phyloP scores from a whole-genome alignment of 2,888 invertebrate genomes.

The Laspeyria flexula region DNA sequence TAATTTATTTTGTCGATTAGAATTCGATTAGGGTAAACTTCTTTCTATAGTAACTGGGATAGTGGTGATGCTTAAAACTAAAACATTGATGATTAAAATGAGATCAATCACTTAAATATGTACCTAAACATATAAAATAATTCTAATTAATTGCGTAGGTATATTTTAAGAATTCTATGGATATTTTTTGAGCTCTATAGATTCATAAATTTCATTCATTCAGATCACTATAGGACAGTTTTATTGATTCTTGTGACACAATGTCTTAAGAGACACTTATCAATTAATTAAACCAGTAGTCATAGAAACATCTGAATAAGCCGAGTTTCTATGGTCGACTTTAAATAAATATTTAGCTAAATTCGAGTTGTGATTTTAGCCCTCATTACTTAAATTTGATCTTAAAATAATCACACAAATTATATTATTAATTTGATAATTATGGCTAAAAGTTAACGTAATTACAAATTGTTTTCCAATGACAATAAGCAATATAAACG shows the following conservation, averaged over 20 bases:
- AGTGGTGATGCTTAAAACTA: slow-evolving; percentile 26
- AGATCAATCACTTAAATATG: slow-evolving; percentile 13
- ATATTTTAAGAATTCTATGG: not conserved
- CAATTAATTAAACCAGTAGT: no score
- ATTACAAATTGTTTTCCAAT: slow-evolving; percentile 17
- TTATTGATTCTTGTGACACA: not conserved
- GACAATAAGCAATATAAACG: slow-evolving; percentile 5
- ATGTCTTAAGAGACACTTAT: no score
- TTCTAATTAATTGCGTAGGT: not conserved
- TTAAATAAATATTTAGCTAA: no score
- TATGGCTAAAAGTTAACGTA: slow-evolving; percentile 13
- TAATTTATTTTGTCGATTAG: no score
- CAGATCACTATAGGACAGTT: not conserved
- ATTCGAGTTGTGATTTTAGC: no score
- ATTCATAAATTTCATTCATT: no score
- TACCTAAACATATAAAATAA: not conserved
- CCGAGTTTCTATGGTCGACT: no score
- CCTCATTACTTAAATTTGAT: no score
- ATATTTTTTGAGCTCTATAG: no score
- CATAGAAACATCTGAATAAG: no score
- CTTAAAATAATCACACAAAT: not conserved
- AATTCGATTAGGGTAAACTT: no score
- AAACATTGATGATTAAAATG: slow-evolving; percentile 20
- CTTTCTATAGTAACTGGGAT: not conserved
- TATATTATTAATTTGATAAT: not conserved